These are phyloP conservation scores for Oscheius sp. DNA, from an alignment of 1,140 invertebrate genomes.

Conservation along the genomic window DNA sequence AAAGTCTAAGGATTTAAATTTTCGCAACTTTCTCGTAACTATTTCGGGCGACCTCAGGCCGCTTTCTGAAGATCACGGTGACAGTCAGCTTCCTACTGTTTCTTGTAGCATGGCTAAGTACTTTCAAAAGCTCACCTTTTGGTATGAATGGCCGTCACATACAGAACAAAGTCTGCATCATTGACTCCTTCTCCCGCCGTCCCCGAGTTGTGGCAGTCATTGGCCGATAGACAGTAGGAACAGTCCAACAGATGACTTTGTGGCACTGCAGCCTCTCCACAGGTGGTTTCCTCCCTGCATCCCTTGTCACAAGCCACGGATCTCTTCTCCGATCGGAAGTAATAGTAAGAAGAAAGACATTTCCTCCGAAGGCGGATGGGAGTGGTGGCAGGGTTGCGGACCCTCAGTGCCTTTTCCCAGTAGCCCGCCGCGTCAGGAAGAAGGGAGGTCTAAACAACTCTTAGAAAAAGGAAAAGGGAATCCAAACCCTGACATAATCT, in stretches of 20 bases:
- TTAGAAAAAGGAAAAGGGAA: constrained; percentile 1
- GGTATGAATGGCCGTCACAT: constrained; percentile 76
- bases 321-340: constrained; percentile 25
- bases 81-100: neutral
- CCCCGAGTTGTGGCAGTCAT: constrained; percentile 42
- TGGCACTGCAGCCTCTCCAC: constrained; percentile 54
- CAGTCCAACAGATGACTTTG: constrained; percentile 46
- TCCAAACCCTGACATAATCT: constrained; percentile 36
- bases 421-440: constrained; percentile 41
- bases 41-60: too few relatives aligned
- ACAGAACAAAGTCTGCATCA: constrained; percentile 90
- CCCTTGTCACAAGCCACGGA: constrained; percentile 43
- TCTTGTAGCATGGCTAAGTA: neutral
- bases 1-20: too few relatives aligned
- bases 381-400: constrained; percentile 29
- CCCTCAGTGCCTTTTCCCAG: constrained; percentile 42
- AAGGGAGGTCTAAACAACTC: constrained; percentile 29
- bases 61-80: neutral
- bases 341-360: constrained; percentile 43
- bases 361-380: constrained; percentile 44
- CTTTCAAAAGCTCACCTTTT: constrained; percentile 72
- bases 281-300: constrained; percentile 49
- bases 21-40: too few relatives aligned
- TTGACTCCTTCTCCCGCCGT: constrained; percentile 69
- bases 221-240: constrained; percentile 43